Base-by-base conservation (phyloP, 2,113 vertebrate genomes). In the Formicarius rufipectus region DNA sequence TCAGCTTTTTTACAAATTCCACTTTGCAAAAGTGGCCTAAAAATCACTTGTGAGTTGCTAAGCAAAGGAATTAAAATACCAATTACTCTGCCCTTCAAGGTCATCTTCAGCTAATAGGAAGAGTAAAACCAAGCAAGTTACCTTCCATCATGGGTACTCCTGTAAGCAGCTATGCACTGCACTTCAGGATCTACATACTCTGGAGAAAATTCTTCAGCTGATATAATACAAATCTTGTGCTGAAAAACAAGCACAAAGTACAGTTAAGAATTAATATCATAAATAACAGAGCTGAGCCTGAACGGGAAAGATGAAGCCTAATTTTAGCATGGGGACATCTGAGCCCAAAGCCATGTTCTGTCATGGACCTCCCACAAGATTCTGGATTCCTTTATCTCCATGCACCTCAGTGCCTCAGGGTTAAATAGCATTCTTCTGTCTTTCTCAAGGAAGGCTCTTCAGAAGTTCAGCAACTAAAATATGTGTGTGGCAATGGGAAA, bases 201-300 rank as follows among this genome's bases (percentile, higher is more conserved):
- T 59, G 97, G 77, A 67, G 98, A 98, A 97, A 99, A 99, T 78
- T 98, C 98, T 59, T 98, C 98, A 27, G 86, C 79, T 50, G 99
- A 98, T 78, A 99, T 95, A 42, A 99, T 95, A 67, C 98, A 99
- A 74, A 99, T 84, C 89, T 98, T 99, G 95, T 99, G 97, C 99
- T 99, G 95, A 81, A 89, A 93, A 95, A 78, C 20, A 96, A 95
- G 52, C n/a, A 85, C 12, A 79, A 87, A 28, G 20, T 31, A 80
- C 30, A 84, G 68, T 55, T 81, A 77, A 73, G 37, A 64, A 27
- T 33, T 58, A 28, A 25, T 37, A 75, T 20, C 0, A 4, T 27
- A 87, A 84, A 45, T 13, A 80, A 79, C 23, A 50, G 8, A 13
- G 9, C 7, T 31, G 86, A 35, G 18, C 23, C 31, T 22, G 30